A percentile compares a stretch with the other conserved stretches of the same genome.
These are phyloP conservation scores for Parotocinclus haroldoi DNA, from an alignment of 2,797 vertebrate species.

Conservation along the genomic window DNA sequence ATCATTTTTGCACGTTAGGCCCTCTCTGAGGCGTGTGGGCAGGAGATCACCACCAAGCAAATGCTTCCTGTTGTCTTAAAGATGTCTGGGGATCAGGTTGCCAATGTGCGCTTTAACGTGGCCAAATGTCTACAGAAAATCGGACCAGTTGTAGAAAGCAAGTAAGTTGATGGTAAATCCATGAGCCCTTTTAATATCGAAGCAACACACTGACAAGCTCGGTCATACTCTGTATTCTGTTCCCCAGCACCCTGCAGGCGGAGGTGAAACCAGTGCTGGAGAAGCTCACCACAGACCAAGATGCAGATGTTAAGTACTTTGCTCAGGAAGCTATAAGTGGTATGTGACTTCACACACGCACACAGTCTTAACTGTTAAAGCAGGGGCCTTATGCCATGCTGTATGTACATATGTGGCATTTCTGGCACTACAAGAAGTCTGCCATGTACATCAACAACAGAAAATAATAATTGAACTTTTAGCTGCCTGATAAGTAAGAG, in stretches of 20 bases:
- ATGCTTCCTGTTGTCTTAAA: conserved; percentile 88
- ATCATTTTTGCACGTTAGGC: conserved; percentile 64
- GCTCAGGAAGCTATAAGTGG: conserved; percentile 89
- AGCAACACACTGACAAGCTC: background rate
- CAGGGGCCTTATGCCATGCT: too few species aligned
- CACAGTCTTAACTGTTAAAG: too few species aligned
- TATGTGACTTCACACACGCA: conserved; percentile 52
- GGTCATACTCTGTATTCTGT: background rate
- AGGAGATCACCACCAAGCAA: conserved; percentile 89
- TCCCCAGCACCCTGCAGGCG: conserved; percentile 76
- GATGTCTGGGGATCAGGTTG: conserved; percentile 91
- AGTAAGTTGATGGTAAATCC: conserved; percentile 64
- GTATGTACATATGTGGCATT: too few species aligned
- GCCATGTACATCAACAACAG: too few species aligned
- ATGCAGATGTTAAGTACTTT: conserved; percentile 92
- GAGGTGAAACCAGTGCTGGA: conserved; percentile 87
- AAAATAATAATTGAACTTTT: too few species aligned
- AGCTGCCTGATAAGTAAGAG: too few species aligned
- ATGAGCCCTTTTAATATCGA: too few species aligned
- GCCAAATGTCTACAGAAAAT: conserved; percentile 90
- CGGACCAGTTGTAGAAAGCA: conserved; percentile 81
- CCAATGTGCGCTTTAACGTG: conserved; percentile 91
- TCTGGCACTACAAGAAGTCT: too few species aligned
- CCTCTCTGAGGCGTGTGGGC: conserved; percentile 82
- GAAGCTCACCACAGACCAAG: conserved; percentile 82